phyloP scores from a whole-genome alignment of 2,797 vertebrate species.

The Melanotaenia maccullochi region DNA sequence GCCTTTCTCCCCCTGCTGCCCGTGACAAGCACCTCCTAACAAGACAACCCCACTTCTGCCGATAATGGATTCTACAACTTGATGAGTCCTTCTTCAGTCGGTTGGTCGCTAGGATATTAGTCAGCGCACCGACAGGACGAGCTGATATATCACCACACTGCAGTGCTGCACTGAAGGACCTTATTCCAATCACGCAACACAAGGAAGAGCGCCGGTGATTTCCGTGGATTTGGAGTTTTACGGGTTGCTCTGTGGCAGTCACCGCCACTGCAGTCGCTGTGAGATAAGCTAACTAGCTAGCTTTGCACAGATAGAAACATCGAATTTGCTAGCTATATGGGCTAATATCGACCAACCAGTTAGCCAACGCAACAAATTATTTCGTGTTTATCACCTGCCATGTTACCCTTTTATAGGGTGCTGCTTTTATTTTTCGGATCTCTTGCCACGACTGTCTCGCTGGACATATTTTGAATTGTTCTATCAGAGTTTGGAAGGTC shows the following conservation, averaged over 20 bases:
- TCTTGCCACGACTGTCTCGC: constrained; percentile 26
- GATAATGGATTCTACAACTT: constrained; percentile 79
- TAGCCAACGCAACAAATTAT: constrained; percentile 36
- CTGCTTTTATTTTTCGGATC: constrained; percentile 42
- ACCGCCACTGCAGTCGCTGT: constrained; percentile 49
- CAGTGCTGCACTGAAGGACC: constrained; percentile 75
- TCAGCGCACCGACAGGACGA: constrained; percentile 58
- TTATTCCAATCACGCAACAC: constrained; percentile 76
- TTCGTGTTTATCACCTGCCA: constrained; percentile 44
- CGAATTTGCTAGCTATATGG: constrained; percentile 48
- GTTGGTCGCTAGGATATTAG: constrained; percentile 38
- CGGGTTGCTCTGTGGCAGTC: constrained; percentile 58
- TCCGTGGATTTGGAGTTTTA: constrained; percentile 70
- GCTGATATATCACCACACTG: constrained; percentile 61
- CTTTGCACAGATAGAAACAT: constrained; percentile 43
- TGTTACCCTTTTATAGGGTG: constrained; percentile 42
- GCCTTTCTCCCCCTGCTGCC: constrained; percentile 55
- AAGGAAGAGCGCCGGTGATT: constrained; percentile 72
- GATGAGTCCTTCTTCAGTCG: constrained; percentile 50
- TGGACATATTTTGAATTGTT: constrained; percentile 53
- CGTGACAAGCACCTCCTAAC: constrained; percentile 58
- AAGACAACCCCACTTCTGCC: constrained; percentile 46
- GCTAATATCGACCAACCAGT: constrained; percentile 46
- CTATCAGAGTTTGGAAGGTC: constrained; percentile 67
- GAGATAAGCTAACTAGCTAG: constrained; percentile 63